These are phyloP conservation scores for Rana temporaria DNA, from an alignment of 2,113 vertebrate genomes.

Conservation along the genomic window DNA sequence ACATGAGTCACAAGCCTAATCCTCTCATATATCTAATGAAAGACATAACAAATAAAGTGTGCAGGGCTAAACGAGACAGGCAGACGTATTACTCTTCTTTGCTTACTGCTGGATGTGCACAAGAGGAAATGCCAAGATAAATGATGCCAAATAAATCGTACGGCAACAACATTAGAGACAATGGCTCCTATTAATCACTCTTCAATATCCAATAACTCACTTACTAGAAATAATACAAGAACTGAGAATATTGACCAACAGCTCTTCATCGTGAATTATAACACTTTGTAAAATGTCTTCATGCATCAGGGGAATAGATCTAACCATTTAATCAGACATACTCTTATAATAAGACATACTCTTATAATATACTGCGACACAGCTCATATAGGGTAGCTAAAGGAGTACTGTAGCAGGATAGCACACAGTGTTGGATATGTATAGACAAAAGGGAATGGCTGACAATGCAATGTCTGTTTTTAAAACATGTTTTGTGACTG, in stretches of 20 bases:
- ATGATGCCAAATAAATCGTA: slow-evolving; percentile 62
- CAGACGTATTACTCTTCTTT: slow-evolving; percentile 33
- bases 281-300: slow-evolving; percentile 36
- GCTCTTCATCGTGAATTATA: slow-evolving; percentile 30
- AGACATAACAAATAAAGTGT: slow-evolving; percentile 33
- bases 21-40: slow-evolving; percentile 43
- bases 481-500: too few species aligned
- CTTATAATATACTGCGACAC: slow-evolving; percentile 1
- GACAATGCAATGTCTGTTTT: too few species aligned
- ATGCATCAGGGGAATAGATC: slow-evolving; percentile 8
- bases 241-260: slow-evolving; percentile 43
- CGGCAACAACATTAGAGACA: slow-evolving; percentile 59
- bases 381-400: background rate
- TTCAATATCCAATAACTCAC: slow-evolving; percentile 61
- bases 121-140: slow-evolving; percentile 59
- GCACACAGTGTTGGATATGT: too few species aligned
- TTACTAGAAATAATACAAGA: slow-evolving; percentile 58
- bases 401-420: background rate
- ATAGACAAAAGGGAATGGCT: too few species aligned
- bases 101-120: slow-evolving; percentile 17
- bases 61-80: slow-evolving; percentile 38
- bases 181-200: slow-evolving; percentile 56
- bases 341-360: background rate
- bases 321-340: background rate
- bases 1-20: slow-evolving; percentile 54